Evolutionary conservation across 2,888 invertebrate species (phyloP).

Genomic region (Antheraea assamensis): DNA sequence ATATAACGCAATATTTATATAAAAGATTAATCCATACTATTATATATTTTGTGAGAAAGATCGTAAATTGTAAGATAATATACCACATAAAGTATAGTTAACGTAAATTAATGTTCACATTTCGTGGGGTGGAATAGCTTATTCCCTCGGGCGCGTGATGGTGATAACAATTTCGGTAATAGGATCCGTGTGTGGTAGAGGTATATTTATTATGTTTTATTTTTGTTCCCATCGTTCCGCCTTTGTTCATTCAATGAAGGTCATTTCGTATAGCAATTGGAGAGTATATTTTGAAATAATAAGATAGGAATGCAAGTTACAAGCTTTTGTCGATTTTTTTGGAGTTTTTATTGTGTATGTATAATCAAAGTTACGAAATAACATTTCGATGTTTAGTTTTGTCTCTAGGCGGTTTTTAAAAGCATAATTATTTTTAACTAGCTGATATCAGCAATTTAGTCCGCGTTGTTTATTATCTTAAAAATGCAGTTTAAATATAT

Average conservation of each 20-base stretch:
- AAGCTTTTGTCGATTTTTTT: neutral
- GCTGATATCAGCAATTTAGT: too few species aligned
- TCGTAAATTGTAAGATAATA: neutral
- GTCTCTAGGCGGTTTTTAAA: neutral
- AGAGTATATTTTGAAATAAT: neutral
- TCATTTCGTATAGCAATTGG: neutral
- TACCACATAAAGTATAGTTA: conserved; percentile 7
- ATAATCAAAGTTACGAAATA: neutral
- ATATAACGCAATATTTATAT: neutral
- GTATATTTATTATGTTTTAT: conserved; percentile 21
- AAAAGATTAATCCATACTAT: neutral
- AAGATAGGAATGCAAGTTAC: neutral
- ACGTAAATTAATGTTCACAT: conserved; percentile 41
- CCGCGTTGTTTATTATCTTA: too few species aligned
- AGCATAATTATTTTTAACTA: neutral
- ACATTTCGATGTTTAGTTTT: neutral
- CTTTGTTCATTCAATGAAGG: neutral
- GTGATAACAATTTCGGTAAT: conserved; percentile 38
- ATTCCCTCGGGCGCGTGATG: conserved; percentile 36
- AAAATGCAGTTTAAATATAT: too few species aligned
- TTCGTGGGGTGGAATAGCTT: conserved; percentile 43
- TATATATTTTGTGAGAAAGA: conserved; percentile 3
- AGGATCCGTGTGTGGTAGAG: conserved; percentile 28
- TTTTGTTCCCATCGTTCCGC: conserved; percentile 8
- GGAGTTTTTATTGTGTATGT: neutral